Conservation (phyloP, 2,113 vertebrate genomes). For the Campylomormyrus tamandua region DNA sequence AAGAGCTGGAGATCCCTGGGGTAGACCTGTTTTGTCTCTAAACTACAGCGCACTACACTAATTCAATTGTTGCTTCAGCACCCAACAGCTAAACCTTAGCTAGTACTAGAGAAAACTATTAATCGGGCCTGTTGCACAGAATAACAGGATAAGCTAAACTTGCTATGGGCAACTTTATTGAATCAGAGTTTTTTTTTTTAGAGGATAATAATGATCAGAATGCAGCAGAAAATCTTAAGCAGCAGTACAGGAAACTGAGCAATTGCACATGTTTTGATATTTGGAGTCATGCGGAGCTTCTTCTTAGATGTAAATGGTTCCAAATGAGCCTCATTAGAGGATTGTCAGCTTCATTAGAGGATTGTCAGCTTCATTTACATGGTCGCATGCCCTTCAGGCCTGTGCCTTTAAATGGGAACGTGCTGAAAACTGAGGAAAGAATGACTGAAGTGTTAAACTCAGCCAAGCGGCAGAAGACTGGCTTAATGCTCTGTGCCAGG, state of each 20-base stretch:
- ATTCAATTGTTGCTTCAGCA: background rate
- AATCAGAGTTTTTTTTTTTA: background rate
- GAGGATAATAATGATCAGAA: background rate
- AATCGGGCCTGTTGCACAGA: background rate
- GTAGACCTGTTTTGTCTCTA: background rate
- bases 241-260: background rate
- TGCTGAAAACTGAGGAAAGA: background rate
- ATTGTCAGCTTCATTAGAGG: background rate
- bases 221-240: background rate
- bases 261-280: background rate
- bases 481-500: background rate
- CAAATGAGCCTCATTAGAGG: conserved; percentile 2
- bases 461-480: background rate
- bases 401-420: background rate
- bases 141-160: background rate
- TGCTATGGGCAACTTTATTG: background rate
- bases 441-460: background rate
- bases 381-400: background rate
- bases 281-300: background rate
- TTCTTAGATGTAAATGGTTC: background rate
- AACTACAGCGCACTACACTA: background rate
- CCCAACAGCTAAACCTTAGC: background rate
- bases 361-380: background rate
- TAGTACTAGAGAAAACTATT: background rate
- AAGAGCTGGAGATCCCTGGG: background rate